Evolutionary conservation across 2,797 vertebrate genomes (phyloP).

Genomic region (Brotula barbata): DNA sequence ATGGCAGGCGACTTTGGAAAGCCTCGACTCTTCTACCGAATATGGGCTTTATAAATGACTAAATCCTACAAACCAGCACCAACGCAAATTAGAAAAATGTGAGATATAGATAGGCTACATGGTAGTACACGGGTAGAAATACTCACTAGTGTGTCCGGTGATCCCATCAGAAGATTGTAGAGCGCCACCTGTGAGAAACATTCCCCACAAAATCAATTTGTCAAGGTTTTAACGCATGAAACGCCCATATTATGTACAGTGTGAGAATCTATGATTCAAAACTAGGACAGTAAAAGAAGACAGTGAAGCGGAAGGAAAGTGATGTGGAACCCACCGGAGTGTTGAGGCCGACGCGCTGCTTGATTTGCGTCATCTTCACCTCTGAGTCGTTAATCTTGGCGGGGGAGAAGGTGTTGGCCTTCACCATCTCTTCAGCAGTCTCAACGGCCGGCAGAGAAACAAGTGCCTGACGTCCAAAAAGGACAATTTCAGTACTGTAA

Average conservation of each 20-base stretch:
- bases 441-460: constrained; percentile 76
- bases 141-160: constrained; percentile 60
- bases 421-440: constrained; percentile 85
- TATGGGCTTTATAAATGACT: too few species aligned
- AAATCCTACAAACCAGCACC: too few species aligned
- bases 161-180: constrained; percentile 69
- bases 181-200: constrained; percentile 64
- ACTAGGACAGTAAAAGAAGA: not conserved
- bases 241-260: not conserved
- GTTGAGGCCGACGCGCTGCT: constrained; percentile 68
- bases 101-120: too few species aligned
- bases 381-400: constrained; percentile 76
- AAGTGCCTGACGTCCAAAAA: constrained; percentile 73
- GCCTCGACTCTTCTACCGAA: too few species aligned
- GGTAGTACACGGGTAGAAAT: too few species aligned
- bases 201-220: not conserved
- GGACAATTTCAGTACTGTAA: not conserved
- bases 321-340: constrained; percentile 79
- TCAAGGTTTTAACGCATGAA: not conserved
- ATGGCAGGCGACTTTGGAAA: too few species aligned
- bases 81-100: too few species aligned
- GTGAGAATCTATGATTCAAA: too few species aligned
- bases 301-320: not conserved
- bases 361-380: constrained; percentile 73
- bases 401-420: constrained; percentile 81